Percentiles rank a stretch among this genome's conserved stretches.
Evolutionary conservation across 1,140 invertebrate species (phyloP).

Genomic region (Homalodisca vitripennis): DNA sequence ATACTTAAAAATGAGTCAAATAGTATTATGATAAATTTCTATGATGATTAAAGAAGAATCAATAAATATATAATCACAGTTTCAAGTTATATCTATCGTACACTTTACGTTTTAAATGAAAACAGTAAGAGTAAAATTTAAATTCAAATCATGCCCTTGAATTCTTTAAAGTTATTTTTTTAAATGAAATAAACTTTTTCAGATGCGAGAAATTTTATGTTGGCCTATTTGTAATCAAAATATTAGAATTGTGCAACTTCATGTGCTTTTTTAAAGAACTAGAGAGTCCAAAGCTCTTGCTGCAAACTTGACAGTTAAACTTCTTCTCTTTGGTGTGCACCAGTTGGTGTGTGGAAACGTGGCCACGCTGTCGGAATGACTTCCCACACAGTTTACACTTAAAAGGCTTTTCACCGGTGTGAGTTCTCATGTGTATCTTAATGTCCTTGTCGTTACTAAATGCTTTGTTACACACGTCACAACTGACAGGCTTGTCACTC

Average conservation of each 20-base stretch:
- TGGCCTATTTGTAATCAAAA: background rate
- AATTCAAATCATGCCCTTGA: too few relatives aligned
- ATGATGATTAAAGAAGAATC: too few relatives aligned
- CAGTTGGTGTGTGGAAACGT: background rate
- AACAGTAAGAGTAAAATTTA: too few relatives aligned
- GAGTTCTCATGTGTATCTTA: slow-evolving; percentile 53
- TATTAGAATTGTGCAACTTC: background rate
- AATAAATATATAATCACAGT: too few relatives aligned
- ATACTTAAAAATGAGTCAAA: too few relatives aligned
- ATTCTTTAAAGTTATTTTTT: too few relatives aligned
- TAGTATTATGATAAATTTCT: too few relatives aligned
- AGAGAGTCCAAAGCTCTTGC: slow-evolving; percentile 48
- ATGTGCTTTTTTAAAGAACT: slow-evolving; percentile 35
- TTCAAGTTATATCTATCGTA: too few relatives aligned
- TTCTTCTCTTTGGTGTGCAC: slow-evolving; percentile 55
- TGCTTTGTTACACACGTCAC: slow-evolving; percentile 52
- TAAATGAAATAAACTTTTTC: too few relatives aligned
- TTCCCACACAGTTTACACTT: slow-evolving; percentile 56
- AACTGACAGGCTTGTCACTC: slow-evolving; percentile 22
- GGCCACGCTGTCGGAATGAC: slow-evolving; percentile 16
- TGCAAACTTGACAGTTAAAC: slow-evolving; percentile 46
- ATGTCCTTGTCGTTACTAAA: slow-evolving; percentile 56
- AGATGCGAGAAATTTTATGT: too few relatives aligned
- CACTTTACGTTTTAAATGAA: too few relatives aligned
- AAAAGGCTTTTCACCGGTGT: slow-evolving; percentile 55